Evolutionary conservation across 2,113 vertebrate species (phyloP).

Genomic region (Albula glossodonta): DNA sequence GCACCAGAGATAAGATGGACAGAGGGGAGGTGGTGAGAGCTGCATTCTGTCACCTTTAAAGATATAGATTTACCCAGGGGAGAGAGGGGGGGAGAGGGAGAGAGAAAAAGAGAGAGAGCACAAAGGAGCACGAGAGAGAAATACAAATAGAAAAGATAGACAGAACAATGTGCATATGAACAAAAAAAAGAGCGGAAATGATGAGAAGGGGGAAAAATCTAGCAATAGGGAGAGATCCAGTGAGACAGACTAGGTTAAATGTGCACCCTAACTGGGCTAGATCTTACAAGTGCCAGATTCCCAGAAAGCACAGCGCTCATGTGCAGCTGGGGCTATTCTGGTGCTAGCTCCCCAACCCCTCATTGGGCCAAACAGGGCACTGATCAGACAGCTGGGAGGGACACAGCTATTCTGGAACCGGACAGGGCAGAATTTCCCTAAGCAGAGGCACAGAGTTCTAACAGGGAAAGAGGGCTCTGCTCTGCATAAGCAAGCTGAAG

Average conservation of each 20-base stretch:
- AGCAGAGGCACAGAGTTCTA: not conserved
- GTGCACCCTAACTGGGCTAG: too few species aligned
- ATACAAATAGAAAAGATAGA: not conserved
- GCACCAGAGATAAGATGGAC: slow-evolving; percentile 26
- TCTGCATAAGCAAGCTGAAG: not conserved
- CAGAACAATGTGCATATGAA: not conserved
- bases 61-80: slow-evolving; percentile 21
- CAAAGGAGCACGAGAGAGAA: not conserved
- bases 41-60: slow-evolving; percentile 21
- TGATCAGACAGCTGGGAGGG: slow-evolving; percentile 22
- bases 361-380: slow-evolving; percentile 32
- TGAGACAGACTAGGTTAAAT: not conserved
- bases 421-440: slow-evolving; percentile 18
- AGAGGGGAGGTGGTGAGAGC: slow-evolving; percentile 15
- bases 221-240: not conserved
- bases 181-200: not conserved
- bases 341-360: not conserved
- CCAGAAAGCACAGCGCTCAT: not conserved
- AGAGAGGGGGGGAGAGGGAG: not conserved
- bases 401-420: slow-evolving; percentile 39
- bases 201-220: not conserved
- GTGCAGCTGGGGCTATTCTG: not conserved
- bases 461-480: not conserved
- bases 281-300: slow-evolving; percentile 3
- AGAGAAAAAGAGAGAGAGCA: not conserved